Evolutionary conservation across 2,797 vertebrate species (phyloP), one percentile per base, ranked within the genome.

Genomic region (Acanthurus tractus): DNA sequence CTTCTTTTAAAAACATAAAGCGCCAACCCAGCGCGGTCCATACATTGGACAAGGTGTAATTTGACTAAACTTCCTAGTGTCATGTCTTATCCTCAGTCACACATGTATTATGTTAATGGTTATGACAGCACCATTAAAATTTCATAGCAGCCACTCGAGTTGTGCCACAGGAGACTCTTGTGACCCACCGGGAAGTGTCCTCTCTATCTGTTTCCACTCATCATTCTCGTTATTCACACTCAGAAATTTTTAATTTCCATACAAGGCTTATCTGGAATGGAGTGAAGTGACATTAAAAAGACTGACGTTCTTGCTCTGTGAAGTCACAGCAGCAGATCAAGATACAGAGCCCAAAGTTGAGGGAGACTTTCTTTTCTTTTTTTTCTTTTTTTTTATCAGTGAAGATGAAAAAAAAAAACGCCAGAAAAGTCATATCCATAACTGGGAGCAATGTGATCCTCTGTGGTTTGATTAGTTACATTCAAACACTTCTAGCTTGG

Each of bases 231-330:
- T 81, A 80, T 69, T 88, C 68, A 64, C 74, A 74, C 67, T 79
- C 76, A 78, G 77, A 61, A 58, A 46, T 62, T 80, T 87, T 86
- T 82, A 82, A 88, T 83, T 86, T 80, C 63, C 77, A 57, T 38
- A 42, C 65, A 65, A 67, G 34, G 59, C 73, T 89, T 86, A 89
- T 90, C 80, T 82, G 22, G 20, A 72, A 67, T 67, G 66, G 69
- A 86, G 81, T 67, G 65, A 78, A 80, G 63, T 83, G 82, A 86
- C 66, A 86, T 87, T 70, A 83, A 87, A 88, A 58, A 67, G 56
- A 42, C 58, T 71, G 76, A 76, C 25, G 72, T 50, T 74, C 42
- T 57, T 78, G 49, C 58, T 61, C 62, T 83, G 68, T 88, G 69
- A 89, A 87, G 81, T 79, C 59, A 53, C 52, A 38, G 78, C 53